Evolutionary conservation across 2,797 vertebrate species (phyloP), one percentile per base, ranked within the genome.

Genomic region (Novumbra hubbsi): DNA sequence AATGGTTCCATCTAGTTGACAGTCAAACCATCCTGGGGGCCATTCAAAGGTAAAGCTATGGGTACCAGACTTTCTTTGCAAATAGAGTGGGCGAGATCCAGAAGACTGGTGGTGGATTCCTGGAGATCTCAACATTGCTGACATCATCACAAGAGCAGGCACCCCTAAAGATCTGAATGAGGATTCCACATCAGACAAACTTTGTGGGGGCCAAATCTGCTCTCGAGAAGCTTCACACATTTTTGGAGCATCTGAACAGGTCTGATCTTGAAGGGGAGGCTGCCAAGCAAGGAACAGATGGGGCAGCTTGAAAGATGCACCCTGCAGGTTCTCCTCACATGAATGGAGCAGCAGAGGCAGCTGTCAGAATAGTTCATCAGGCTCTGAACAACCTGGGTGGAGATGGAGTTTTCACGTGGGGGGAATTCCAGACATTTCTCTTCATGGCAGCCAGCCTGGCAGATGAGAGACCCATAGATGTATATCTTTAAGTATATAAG

Each of bases 51-150:
- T 72, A 70, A 15, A 67, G 76, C 14, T 66, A 72, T 73, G 65
- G 50, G 1, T 77, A 60, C 30, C 76, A 73, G 28, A 70, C 69
- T 4, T 76, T 71, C 55, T 76, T 71, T 16, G 69, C 74, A 0
- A 64, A 76, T 45, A 30, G 74, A 52, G 21, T 79, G 11, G 73
- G 73, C 2, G 77, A 71, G 57, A 77, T 83, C n/a, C 77, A 83
- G 41, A 41, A 41, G 41, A 41, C 41, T 41, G 41, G 41, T 41
- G 41, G 41, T 41, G 41, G 41, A 41, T 41, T 8, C 41, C 41
- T 3, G 41, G 41, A 41, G 9, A 8, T 7, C 41, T 41, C 3
- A 41, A 41, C 41, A 41, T 1, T 41, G 41, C 41, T 41, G 41
- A 41, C 9, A 11, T 2, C 2, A 2, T 50, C 66, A 62, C 62